Evolutionary conservation across 2,888 invertebrate genomes (phyloP).

Genomic region (Entomobrya proxima): DNA sequence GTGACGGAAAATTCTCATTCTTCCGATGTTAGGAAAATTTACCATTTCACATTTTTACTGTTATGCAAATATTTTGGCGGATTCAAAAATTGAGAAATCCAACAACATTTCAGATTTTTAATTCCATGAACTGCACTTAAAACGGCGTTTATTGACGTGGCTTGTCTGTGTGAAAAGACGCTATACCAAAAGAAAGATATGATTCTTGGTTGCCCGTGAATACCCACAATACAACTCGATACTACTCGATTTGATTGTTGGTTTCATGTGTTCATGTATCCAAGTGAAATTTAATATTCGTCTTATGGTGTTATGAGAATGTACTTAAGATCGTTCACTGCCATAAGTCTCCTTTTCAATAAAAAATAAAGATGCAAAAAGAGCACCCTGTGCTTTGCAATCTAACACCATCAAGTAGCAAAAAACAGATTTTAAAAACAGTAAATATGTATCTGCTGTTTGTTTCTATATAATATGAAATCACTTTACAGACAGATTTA

Average conservation of each 20-base stretch:
- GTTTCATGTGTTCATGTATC: slow-evolving; percentile 11
- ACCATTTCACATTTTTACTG: not conserved
- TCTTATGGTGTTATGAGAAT: slow-evolving; percentile 26
- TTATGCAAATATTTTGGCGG: slow-evolving; percentile 33
- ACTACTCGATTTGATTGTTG: too few relatives aligned
- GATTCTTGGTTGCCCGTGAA: too few relatives aligned
- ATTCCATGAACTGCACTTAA: not conserved
- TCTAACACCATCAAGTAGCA: not conserved
- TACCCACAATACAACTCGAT: too few relatives aligned
- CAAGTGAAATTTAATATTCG: slow-evolving; percentile 31
- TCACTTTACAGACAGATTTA: slow-evolving; percentile 2
- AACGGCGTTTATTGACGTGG: not conserved
- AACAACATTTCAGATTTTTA: not conserved
- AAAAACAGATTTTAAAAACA: not conserved
- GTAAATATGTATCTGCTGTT: not conserved
- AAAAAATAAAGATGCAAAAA: slow-evolving; percentile 39
- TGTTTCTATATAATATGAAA: not conserved
- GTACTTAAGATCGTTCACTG: not conserved
- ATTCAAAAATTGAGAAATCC: not conserved
- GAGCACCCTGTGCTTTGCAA: slow-evolving; percentile 11
- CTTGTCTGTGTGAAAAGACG: not conserved
- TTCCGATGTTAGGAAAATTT: too few relatives aligned
- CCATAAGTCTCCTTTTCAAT: not conserved
- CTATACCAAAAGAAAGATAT: too few relatives aligned
- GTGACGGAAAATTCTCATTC: not conserved